Percentiles rank a stretch among this genome's conserved stretches.
These are phyloP conservation scores for Microctonus aethiopoides DNA, from an alignment of 2,888 invertebrate genomes.

Conservation along the genomic window DNA sequence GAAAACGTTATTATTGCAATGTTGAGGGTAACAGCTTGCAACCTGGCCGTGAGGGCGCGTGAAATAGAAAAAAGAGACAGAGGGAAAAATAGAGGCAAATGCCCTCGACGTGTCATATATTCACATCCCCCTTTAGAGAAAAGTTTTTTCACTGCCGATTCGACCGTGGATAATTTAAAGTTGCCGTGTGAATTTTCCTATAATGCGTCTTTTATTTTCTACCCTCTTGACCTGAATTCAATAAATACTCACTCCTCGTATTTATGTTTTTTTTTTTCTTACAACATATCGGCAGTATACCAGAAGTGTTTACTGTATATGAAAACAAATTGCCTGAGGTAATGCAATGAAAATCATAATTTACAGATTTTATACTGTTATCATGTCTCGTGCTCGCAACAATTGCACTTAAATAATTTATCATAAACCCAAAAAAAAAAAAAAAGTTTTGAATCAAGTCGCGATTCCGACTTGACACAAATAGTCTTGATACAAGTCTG, in stretches of 20 bases:
- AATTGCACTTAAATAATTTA: not conserved
- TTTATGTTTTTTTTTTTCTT: not conserved
- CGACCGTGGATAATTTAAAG: conserved; percentile 49
- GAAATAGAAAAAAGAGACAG: conserved; percentile 9
- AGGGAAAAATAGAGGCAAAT: not conserved
- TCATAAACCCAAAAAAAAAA: too few species aligned
- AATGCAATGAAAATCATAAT: not conserved
- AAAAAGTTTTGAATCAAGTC: too few species aligned
- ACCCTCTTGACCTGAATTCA: conserved; percentile 37
- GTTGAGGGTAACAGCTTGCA: conserved; percentile 46
- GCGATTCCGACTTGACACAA: too few species aligned
- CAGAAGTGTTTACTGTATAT: not conserved
- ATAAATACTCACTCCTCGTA: conserved; percentile 37
- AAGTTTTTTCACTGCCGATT: conserved; percentile 44
- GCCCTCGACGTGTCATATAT: conserved; percentile 2
- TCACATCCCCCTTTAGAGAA: conserved; percentile 24
- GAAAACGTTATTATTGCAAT: conserved; percentile 61
- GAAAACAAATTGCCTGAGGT: not conserved
- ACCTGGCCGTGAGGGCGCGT: conserved; percentile 24
- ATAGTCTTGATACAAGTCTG: too few species aligned
- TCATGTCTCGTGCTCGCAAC: not conserved
- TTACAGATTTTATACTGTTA: not conserved
- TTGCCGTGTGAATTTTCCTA: conserved; percentile 44
- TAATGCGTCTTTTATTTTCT: conserved; percentile 45
- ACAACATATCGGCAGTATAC: too few species aligned